These are phyloP conservation scores for Psittacula echo DNA, from an alignment of 2,797 vertebrate species.

Conservation along the genomic window DNA sequence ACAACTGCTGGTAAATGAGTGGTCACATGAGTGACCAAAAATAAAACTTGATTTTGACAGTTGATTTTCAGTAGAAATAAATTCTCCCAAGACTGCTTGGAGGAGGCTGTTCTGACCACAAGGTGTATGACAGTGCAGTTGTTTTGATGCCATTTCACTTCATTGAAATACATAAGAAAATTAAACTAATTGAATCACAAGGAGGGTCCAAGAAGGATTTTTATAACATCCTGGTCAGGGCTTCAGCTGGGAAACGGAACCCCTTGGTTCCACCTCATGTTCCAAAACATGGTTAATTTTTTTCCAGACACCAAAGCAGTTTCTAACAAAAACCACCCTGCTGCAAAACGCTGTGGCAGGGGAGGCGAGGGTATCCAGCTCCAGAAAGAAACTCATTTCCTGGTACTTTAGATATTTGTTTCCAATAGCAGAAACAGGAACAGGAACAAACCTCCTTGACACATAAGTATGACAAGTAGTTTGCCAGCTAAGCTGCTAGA, in stretches of 20 bases:
- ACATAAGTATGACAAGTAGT: not conserved
- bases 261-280: not conserved
- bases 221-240: not conserved
- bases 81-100: not conserved
- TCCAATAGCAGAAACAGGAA: not conserved
- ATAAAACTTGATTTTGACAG: slow-evolving; percentile 12
- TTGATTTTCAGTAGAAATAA: slow-evolving; percentile 27
- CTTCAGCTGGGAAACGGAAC: not conserved
- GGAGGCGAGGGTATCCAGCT: rapidly evolving
- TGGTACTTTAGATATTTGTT: not conserved
- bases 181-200: not conserved
- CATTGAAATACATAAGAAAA: not conserved
- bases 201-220: not conserved
- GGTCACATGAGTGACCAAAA: not conserved
- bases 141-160: not conserved
- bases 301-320: not conserved
- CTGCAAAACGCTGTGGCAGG: not conserved
- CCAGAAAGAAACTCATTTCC: not conserved
- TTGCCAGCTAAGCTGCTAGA: not conserved
- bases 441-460: not conserved
- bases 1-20: not conserved
- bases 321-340: not conserved
- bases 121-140: not conserved
- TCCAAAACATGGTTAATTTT: not conserved
- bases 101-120: not conserved